These are phyloP conservation scores for Cheirogaleus major DNA, from an alignment of 2,797 vertebrate species.

Conservation along the genomic window DNA sequence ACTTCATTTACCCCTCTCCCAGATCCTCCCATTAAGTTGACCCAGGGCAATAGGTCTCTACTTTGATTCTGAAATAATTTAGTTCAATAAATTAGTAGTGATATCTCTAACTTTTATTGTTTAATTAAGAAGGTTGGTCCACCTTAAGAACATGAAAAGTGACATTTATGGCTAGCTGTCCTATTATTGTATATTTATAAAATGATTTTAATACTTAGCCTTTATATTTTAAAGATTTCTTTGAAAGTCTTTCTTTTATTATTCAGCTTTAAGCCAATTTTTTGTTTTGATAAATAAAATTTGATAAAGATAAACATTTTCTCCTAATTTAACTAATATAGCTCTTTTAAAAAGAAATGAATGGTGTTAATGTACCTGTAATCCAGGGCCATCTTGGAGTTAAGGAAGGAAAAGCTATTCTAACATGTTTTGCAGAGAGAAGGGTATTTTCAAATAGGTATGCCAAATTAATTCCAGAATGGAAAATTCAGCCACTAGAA, in stretches of 20 bases:
- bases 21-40: background rate
- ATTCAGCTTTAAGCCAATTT: slow-evolving; percentile 9
- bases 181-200: background rate
- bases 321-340: slow-evolving; percentile 34
- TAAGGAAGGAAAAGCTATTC: slow-evolving; percentile 50
- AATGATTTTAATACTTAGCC: slow-evolving; percentile 26
- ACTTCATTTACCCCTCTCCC: background rate
- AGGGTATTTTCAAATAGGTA: slow-evolving; percentile 42
- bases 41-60: background rate
- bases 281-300: slow-evolving; percentile 30
- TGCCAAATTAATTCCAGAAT: slow-evolving; percentile 49
- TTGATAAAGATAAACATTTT: background rate
- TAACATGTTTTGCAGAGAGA: slow-evolving; percentile 60
- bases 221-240: slow-evolving; percentile 15
- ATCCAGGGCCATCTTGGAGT: background rate
- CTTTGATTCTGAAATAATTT: slow-evolving; percentile 42
- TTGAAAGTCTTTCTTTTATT: slow-evolving; percentile 1
- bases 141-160: background rate
- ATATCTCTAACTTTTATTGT: slow-evolving; percentile 12
- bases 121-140: background rate
- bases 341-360: slow-evolving; percentile 2
- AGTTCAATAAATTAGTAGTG: background rate
- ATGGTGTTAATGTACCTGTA: background rate
- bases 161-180: background rate
- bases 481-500: slow-evolving; percentile 48